Percentiles rank a stretch among this genome's conserved stretches.
Conservation (phyloP, 2,888 invertebrate species). For the Drosophila kambysellisi region DNA sequence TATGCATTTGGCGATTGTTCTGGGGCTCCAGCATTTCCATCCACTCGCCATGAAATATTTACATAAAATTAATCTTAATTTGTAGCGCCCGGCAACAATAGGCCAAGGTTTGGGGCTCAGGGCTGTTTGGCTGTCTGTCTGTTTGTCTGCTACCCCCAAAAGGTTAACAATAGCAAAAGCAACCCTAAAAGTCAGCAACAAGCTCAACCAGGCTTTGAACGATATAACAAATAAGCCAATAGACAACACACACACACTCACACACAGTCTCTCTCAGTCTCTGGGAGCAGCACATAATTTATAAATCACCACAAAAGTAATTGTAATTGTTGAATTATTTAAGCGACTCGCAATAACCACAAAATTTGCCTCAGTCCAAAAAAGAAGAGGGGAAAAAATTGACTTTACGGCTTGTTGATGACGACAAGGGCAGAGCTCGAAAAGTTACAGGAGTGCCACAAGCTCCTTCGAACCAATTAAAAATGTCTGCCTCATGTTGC, state of each 20-base stretch:
- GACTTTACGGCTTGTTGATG: slow-evolving; percentile 59
- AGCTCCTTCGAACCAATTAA: slow-evolving; percentile 59
- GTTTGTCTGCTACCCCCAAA: slow-evolving; percentile 31
- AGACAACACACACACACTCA: slow-evolving; percentile 16
- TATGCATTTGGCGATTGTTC: slow-evolving; percentile 45
- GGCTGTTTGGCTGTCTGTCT: slow-evolving; percentile 23
- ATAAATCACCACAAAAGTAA: slow-evolving; percentile 73
- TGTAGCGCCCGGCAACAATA: slow-evolving; percentile 41
- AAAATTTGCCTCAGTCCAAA: slow-evolving; percentile 50
- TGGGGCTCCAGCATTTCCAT: slow-evolving; percentile 8
- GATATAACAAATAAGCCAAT: slow-evolving; percentile 43
- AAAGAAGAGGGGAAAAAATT: slow-evolving; percentile 24
- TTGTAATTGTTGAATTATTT: slow-evolving; percentile 75
- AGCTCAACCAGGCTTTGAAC: slow-evolving; percentile 39
- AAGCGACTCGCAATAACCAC: slow-evolving; percentile 64
- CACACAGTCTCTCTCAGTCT: not conserved
- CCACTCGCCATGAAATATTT: slow-evolving; percentile 58
- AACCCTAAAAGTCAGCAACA: slow-evolving; percentile 51
- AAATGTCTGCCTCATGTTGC: slow-evolving; percentile 53
- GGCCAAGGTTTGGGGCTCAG: slow-evolving; percentile 5
- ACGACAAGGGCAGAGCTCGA: slow-evolving; percentile 37
- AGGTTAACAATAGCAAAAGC: slow-evolving; percentile 41
- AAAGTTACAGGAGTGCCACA: slow-evolving; percentile 12
- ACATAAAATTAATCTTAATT: slow-evolving; percentile 69
- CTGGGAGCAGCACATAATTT: slow-evolving; percentile 53